Base-by-base conservation (phyloP, 1,140 invertebrate genomes). In the Drosophila carrolli region DNA sequence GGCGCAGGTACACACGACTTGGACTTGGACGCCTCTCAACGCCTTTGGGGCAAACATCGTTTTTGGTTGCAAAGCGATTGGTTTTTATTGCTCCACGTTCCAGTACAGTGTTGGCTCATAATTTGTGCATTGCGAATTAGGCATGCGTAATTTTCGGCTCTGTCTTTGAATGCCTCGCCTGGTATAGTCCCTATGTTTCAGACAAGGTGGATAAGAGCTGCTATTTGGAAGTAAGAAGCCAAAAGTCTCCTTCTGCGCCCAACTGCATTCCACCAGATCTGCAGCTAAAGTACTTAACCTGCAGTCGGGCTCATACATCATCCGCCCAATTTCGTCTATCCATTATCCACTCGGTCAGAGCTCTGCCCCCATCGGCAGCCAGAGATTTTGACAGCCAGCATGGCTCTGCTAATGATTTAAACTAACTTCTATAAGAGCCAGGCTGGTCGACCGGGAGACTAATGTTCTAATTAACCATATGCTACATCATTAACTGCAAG, bases 391-490 rank as follows among this genome's bases (percentile, higher is more conserved):
- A 80, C 78, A 81, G 76, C 57, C 61, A 46, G 41, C 61, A 58
- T 32, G 16, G 56, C 53, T 29, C 47, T 53, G 50, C 68, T 81
- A 85, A 85, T 85, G 82, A 82, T 85, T 85, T 85, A 81, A 85
- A 85, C 81, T 83, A 62, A 66, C 80, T 78, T 51, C 61, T 44
- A 75, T 38, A 41, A 60, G 38, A 29, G 38, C 6, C 51, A 16
- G 54, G 4, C 56, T 58, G 43, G 27, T 23, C 41, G 46, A 50
- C 60, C 60, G 58, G 41, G 44, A 77, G 80, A 82, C 84, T 83
- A 88, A 88, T 88, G 83, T 84, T 88, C 83, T 88, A 88, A 88
- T 88, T 88, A 88, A 89, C 84, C 84, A 84, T 79, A 83, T 77
- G 80, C 83, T 78, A 83, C 83, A 80, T 89, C 83, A 89, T 89